phyloP scores from a whole-genome alignment of 2,113 vertebrate genomes.

The Colaptes auratus region DNA sequence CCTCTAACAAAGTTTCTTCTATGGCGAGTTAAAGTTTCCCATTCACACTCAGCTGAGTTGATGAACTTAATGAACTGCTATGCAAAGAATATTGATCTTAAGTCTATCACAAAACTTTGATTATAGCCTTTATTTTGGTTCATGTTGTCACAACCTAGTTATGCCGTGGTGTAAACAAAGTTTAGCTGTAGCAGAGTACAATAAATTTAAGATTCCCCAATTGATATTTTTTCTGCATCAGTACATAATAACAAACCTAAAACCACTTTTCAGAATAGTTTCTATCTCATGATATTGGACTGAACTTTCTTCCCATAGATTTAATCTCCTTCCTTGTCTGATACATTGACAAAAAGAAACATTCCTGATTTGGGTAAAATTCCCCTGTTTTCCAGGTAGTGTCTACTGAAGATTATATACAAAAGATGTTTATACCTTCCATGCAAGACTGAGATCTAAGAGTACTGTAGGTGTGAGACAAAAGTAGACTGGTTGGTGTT shows the following conservation, averaged over 20 bases:
- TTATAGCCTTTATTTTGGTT: not conserved
- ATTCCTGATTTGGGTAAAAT: not conserved
- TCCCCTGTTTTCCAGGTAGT: not conserved
- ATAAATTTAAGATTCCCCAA: not conserved
- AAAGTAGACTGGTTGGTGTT: not conserved
- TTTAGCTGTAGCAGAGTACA: not conserved
- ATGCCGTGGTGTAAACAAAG: not conserved
- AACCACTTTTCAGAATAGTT: not conserved
- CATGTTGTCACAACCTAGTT: rapidly evolving
- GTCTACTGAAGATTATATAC: not conserved
- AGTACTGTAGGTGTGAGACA: not conserved
- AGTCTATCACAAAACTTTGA: not conserved
- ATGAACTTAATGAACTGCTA: not conserved
- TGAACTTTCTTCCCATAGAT: not conserved
- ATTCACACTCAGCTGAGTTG: not conserved
- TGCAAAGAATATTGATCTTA: not conserved
- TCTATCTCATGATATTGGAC: not conserved
- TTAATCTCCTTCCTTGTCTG: not conserved
- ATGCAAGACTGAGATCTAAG: not conserved
- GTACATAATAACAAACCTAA: not conserved
- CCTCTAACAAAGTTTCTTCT: too few relatives aligned
- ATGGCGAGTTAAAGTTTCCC: too few relatives aligned
- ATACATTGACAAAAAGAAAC: not conserved
- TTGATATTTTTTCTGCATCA: not conserved
- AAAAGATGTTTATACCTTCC: not conserved